Percentiles rank a stretch among this genome's conserved stretches.
phyloP scores from a whole-genome alignment of 2,888 invertebrate species.

The Andricus quercusramuli region DNA sequence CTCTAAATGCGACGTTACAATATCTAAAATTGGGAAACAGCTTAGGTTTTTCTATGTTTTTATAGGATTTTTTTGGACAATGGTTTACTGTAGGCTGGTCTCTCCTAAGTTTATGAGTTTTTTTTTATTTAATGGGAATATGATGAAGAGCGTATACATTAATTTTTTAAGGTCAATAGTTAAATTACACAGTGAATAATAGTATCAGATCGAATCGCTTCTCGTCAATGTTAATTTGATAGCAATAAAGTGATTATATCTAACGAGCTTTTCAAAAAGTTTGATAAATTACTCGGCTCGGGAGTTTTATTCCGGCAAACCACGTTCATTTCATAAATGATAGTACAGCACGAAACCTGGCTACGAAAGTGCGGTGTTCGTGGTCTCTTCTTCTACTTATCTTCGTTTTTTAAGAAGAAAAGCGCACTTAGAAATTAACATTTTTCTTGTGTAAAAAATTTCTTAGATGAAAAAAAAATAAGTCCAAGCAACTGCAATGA shows the following conservation, averaged over 20 bases:
- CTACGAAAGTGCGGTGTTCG: constrained; percentile 14
- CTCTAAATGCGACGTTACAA: too few relatives aligned
- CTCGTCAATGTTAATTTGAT: background rate
- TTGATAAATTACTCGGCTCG: constrained; percentile 5
- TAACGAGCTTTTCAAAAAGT: constrained; percentile 1
- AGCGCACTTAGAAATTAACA: background rate
- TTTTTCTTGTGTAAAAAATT: background rate
- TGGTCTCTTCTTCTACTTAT: background rate
- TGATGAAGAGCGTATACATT: too few relatives aligned
- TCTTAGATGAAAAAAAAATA: background rate
- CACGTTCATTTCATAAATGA: constrained; percentile 27
- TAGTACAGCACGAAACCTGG: background rate
- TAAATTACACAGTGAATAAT: background rate
- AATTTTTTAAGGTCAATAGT: too few relatives aligned
- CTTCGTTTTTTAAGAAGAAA: background rate
- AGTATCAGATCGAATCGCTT: background rate
- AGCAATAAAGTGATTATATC: background rate
- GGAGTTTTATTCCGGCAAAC: constrained; percentile 3
- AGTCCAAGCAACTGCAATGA: too few relatives aligned
- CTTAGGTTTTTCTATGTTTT: too few relatives aligned
- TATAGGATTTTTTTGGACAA: too few relatives aligned
- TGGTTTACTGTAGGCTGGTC: too few relatives aligned
- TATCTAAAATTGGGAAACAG: too few relatives aligned
- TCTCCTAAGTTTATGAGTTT: too few relatives aligned
- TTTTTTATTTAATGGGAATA: too few relatives aligned